phyloP scores from a whole-genome alignment of 2,113 vertebrate genomes.

The Phainopepla nitens region DNA sequence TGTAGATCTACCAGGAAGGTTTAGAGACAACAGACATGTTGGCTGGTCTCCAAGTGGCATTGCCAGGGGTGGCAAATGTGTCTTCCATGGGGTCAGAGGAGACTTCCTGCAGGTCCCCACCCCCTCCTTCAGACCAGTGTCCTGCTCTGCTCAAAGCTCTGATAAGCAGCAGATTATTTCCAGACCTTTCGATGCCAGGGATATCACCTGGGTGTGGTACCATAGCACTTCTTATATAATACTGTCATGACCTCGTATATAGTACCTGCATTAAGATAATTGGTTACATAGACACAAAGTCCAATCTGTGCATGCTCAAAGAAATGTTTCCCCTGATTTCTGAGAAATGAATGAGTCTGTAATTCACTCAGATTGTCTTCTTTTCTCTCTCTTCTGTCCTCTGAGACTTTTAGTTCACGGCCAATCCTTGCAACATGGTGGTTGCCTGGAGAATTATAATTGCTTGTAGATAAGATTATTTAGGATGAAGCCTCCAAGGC shows the following conservation, averaged over 20 bases:
- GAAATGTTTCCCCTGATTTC: background rate
- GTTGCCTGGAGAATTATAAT: background rate
- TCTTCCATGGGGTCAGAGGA: background rate
- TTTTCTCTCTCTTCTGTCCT: background rate
- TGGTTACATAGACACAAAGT: background rate
- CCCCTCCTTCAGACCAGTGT: background rate
- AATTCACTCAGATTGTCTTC: background rate
- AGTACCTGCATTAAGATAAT: background rate
- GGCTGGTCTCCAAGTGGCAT: background rate
- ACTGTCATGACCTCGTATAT: background rate
- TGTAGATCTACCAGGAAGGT: background rate
- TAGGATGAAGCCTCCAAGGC: background rate
- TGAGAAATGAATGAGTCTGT: background rate
- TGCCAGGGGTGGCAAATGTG: accelerated
- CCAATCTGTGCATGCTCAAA: background rate
- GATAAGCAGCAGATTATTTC: background rate
- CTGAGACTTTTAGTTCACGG: background rate
- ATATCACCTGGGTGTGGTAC: background rate
- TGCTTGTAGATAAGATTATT: background rate
- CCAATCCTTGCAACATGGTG: background rate
- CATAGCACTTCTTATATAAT: background rate
- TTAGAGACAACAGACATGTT: background rate
- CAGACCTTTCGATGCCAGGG: background rate
- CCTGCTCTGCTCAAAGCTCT: background rate
- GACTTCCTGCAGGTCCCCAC: accelerated